Conservation (phyloP, 2,113 vertebrate genomes). For the Vicugna pacos region DNA sequence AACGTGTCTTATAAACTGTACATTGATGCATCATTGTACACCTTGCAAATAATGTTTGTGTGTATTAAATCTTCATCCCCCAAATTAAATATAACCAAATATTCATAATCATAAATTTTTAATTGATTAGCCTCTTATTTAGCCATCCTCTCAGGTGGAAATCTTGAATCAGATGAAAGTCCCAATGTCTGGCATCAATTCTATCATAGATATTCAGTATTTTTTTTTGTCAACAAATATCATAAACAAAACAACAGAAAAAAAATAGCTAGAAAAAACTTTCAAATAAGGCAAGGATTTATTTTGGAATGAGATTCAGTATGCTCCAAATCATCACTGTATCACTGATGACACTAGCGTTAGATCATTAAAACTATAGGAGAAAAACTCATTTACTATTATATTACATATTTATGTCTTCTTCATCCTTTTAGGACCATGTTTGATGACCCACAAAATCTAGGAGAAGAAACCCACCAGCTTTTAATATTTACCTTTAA, state of each 20-base stretch:
- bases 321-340: background rate
- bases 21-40: background rate
- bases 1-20: background rate
- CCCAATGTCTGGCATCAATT: background rate
- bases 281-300: background rate
- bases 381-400: background rate
- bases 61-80: background rate
- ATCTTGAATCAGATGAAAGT: background rate
- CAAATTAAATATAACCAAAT: background rate
- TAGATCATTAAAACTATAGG: background rate
- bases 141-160: background rate
- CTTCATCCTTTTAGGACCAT: background rate
- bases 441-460: background rate
- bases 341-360: background rate
- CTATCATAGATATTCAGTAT: background rate
- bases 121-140: background rate
- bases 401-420: background rate
- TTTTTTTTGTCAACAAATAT: background rate
- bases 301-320: background rate
- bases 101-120: background rate
- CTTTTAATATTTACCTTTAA: constrained; percentile 87
- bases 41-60: background rate
- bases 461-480: background rate
- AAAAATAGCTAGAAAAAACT: background rate
- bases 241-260: background rate